These are phyloP conservation scores for Sciurus carolinensis DNA, from an alignment of 2,797 vertebrate species.

Conservation along the genomic window DNA sequence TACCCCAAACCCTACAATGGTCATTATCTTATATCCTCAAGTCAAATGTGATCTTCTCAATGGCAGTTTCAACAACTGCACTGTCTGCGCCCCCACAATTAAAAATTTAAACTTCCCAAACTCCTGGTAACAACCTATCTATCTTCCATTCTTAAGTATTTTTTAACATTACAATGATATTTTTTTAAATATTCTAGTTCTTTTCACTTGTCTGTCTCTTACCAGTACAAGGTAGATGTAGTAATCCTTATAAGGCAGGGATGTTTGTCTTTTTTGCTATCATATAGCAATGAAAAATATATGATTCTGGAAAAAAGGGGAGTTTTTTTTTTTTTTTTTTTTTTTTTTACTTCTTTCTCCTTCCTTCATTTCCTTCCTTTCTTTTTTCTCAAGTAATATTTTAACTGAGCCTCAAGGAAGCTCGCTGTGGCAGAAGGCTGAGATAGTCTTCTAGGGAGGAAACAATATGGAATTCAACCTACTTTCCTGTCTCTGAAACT, in stretches of 20 bases:
- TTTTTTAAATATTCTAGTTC: neutral
- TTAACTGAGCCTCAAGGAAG: neutral
- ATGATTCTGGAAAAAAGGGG: neutral
- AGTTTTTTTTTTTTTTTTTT: neutral
- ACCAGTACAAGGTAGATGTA: neutral
- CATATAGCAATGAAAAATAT: neutral
- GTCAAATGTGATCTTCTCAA: neutral
- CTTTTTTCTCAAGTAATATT: neutral
- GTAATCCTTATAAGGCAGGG: no score
- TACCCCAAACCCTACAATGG: neutral
- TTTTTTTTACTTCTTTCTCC: neutral
- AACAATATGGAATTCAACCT: neutral
- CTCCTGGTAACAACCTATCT: neutral
- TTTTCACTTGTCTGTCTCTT: neutral
- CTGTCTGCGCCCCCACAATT: neutral
- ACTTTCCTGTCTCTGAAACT: neutral
- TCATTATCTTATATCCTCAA: neutral
- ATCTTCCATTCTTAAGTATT: neutral
- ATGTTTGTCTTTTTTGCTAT: neutral
- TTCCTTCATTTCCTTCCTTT: no score
- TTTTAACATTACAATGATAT: neutral
- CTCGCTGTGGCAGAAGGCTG: neutral
- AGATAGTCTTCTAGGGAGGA: neutral
- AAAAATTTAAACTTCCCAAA: neutral
- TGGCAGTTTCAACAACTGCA: neutral